A percentile compares a stretch with the other conserved stretches of the same genome.
Evolutionary conservation across 2,113 vertebrate species (phyloP).

Genomic region (Dicrurus megarhynchus): DNA sequence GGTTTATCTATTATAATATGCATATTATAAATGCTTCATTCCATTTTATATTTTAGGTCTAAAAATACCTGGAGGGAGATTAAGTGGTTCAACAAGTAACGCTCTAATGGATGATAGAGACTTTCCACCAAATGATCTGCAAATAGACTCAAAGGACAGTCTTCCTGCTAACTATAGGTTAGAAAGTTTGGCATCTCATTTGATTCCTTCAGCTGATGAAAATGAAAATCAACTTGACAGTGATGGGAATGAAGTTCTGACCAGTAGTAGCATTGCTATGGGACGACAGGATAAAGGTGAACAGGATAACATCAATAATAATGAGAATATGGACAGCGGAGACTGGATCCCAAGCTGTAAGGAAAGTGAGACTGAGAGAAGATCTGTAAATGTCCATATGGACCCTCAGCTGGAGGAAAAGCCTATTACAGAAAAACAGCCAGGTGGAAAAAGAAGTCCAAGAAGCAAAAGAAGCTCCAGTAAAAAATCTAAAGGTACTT

Average conservation of each 20-base stretch:
- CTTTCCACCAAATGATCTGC: slow-evolving; percentile 53
- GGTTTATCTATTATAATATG: not conserved
- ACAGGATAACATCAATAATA: slow-evolving; percentile 83
- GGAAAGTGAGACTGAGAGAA: slow-evolving; percentile 23
- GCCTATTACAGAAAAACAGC: not conserved
- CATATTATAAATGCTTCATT: not conserved
- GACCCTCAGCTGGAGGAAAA: slow-evolving; percentile 52
- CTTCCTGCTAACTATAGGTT: slow-evolving; percentile 7
- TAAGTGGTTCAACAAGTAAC: slow-evolving; percentile 58
- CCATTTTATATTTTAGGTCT: slow-evolving; percentile 67
- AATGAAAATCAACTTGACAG: slow-evolving; percentile 76
- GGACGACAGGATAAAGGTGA: slow-evolving; percentile 53
- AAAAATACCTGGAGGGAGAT: slow-evolving; percentile 49
- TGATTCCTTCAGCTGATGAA: slow-evolving; percentile 73
- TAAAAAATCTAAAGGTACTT: slow-evolving; percentile 64
- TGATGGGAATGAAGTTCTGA: slow-evolving; percentile 36
- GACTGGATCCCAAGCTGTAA: slow-evolving; percentile 20
- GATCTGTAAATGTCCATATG: not conserved
- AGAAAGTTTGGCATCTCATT: slow-evolving; percentile 22
- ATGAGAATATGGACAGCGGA: slow-evolving; percentile 62
- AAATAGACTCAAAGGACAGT: slow-evolving; percentile 65
- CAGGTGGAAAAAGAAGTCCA: slow-evolving; percentile 58
- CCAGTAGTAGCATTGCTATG: slow-evolving; percentile 28
- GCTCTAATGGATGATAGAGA: slow-evolving; percentile 79
- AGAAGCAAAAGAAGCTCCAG: slow-evolving; percentile 54